These are phyloP conservation scores for Nixonia krombeini DNA, from an alignment of 1,140 invertebrate genomes.

Conservation along the genomic window DNA sequence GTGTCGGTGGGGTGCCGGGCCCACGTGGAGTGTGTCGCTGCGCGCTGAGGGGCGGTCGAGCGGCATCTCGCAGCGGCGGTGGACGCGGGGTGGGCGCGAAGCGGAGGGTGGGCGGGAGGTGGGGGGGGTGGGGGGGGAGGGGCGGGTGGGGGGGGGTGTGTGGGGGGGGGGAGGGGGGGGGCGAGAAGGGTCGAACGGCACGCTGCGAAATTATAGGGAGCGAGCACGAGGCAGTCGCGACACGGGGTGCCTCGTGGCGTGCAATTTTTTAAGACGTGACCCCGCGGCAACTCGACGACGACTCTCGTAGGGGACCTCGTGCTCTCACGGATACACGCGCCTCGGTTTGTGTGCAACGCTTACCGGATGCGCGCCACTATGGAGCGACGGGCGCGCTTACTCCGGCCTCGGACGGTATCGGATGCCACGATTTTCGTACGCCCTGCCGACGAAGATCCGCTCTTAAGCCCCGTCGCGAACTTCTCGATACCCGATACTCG, in stretches of 20 bases:
- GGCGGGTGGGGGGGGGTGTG: no score
- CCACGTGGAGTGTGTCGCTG: no score
- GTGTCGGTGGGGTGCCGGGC: no score
- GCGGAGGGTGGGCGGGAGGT: no score
- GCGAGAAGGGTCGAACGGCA: conserved; percentile 24
- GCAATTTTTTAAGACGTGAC: conserved; percentile 51
- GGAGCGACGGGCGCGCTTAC: conserved; percentile 27
- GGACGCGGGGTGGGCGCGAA: no score
- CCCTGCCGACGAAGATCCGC: conserved; percentile 34
- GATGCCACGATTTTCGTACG: conserved; percentile 38
- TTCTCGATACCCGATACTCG: conserved; percentile 14
- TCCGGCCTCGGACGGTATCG: conserved; percentile 35
- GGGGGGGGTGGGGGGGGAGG: no score
- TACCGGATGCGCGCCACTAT: conserved; percentile 38
- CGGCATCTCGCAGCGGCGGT: no score
- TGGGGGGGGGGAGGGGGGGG: no score
- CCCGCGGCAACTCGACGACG: conserved; percentile 36
- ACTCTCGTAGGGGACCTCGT: conserved; percentile 10
- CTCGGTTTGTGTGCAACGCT: conserved; percentile 17
- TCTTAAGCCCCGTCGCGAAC: conserved; percentile 22
- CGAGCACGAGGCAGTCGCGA: conserved; percentile 41
- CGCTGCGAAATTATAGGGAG: conserved; percentile 46
- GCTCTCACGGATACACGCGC: neutral
- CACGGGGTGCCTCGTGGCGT: conserved; percentile 46
- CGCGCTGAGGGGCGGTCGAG: no score